Evolutionary conservation across 2,797 vertebrate genomes (phyloP), one percentile per base, ranked within the genome.

Genomic region (Sebastes minor): DNA sequence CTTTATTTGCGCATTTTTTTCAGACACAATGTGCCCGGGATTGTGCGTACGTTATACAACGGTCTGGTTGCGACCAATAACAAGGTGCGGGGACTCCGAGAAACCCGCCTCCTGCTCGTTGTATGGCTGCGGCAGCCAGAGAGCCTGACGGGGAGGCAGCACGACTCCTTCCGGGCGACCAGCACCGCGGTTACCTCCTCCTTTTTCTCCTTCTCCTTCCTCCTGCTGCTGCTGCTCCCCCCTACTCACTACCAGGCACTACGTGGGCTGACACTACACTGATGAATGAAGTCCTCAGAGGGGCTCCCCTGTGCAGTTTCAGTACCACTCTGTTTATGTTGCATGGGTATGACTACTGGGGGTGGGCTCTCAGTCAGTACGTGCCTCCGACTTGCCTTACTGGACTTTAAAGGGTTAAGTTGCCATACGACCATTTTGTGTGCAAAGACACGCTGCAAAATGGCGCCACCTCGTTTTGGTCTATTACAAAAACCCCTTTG

Each of bases 401-500:
- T 67, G 74, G 87, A 46, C 49, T 52, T 74, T 32, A 78, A 89
- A 83, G 92, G 90, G 92, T 94, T 95, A 95, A 94, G 69, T 84
- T 60, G 42, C 76, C 35, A 71, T 27, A 67, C 91, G 61, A 83
- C 92, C 91, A 94, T 94, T 94, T 94, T 95, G 92, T 90, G 65
- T 49, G 68, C 76, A 75, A 56, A 38, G 74, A 16, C 57, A 27
- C 59, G 23, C 23, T 55, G 72, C 89, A 94, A 94, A 93, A 95
- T 94, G 92, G 93, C 86, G 80, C 84, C 84, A 76, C 76, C 66
- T 49, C 27, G 52, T 38, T 74, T 25, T 76, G 72, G 71, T 68
- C 52, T 8, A 32, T 46, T 42, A 13, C 18, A 60, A 89, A 79
- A 16, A 0, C 1, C 70, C 32, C 66, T 38, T 46, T 60, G 68